A percentile compares a stretch with the other conserved stretches of the same genome.
Conservation (phyloP, 1,140 invertebrate species). For the Drosophila sturtevanti region DNA sequence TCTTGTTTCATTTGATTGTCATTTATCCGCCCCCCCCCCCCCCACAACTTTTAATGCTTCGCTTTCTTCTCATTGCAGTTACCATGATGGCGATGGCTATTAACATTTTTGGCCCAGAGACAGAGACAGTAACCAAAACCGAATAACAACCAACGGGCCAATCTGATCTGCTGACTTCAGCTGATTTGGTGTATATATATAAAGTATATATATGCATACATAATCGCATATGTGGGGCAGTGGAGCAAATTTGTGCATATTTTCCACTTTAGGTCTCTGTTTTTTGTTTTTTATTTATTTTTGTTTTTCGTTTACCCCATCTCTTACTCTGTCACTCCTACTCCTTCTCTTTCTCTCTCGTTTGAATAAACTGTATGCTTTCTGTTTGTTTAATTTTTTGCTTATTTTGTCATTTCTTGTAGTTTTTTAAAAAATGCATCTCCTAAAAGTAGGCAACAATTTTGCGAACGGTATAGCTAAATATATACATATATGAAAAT, state of each 20-base stretch:
- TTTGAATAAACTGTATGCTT: background rate
- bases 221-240: background rate
- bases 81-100: conserved; percentile 40
- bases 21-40: too few relatives aligned
- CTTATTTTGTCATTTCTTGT: background rate
- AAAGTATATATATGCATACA: too few relatives aligned
- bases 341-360: background rate
- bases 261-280: background rate
- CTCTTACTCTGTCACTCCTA: background rate
- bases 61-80: conserved; percentile 71
- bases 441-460: conserved; percentile 2
- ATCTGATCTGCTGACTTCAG: background rate
- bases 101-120: background rate
- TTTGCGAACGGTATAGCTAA: too few relatives aligned
- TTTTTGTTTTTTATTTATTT: background rate
- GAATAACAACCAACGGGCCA: background rate
- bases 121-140: background rate
- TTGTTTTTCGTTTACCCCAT: background rate
- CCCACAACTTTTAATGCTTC: conserved; percentile 12
- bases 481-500: too few relatives aligned
- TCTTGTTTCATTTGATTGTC: background rate
- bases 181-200: background rate
- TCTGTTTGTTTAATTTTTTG: conserved; percentile 1
- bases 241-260: conserved; percentile 1
- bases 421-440: background rate